Evolutionary conservation across 2,888 invertebrate species (phyloP), one percentile per base, ranked within the genome.

Genomic region (Pachliopta kotzebuea): DNA sequence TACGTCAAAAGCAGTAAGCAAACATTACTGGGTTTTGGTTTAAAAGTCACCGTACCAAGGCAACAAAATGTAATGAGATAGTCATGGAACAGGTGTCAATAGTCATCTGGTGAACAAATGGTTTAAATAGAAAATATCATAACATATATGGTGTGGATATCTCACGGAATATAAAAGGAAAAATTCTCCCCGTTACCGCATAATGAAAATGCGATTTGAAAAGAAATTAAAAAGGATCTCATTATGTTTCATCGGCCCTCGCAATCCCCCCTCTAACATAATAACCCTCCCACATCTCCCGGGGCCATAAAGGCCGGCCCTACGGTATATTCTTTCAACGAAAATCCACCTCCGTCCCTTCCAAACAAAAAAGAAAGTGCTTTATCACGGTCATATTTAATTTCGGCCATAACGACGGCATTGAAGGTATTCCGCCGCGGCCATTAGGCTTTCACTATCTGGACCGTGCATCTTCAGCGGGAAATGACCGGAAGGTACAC

Each of bases 371-470:
- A 90, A 85, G 88, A 90, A 90, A 89, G 76, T 81, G 90, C 90
- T 77, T 80, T 79, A 84, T 91, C 90, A 90, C 87, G 85, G 83
- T 81, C 88, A 81, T 88, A 89, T 90, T 90, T 90, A 91, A 91
- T 90, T 89, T 90, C 80, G 79, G 77, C 21, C 64, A 84, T 86
- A 90, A 90, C 88, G 88, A 89, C 81, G 86, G 82, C 82, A 87
- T 88, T 87, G 85, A 81, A 84, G 88, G 84, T 79, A 84, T 88
- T 88, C 84, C 84, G 76, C 83, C 82, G 71, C 74, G 71, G 77
- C 84, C 88, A 88, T 88, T 88, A 86, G 77, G 77, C 76, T 72
- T 74, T 82, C 74, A 83, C 85, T 88, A 89, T 89, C 89, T 83
- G 76, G 70, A 72, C 75, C 79, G 77, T 77, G 76, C 83, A 87